These are phyloP conservation scores for Lepidocyrtinus sp. DNA, from an alignment of 2,888 invertebrate genomes.

Conservation along the genomic window DNA sequence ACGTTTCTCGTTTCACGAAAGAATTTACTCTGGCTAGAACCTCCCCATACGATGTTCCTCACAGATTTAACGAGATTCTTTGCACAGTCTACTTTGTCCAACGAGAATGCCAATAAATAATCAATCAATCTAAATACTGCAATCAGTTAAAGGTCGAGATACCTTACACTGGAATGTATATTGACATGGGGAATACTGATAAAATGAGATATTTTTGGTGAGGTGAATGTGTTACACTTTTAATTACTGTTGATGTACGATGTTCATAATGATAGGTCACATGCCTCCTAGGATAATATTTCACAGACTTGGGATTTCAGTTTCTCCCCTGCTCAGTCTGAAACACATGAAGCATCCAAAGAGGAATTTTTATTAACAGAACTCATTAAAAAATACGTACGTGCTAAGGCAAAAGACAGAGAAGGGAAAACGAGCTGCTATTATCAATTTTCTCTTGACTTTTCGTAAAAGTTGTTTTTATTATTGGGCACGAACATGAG, in stretches of 20 bases:
- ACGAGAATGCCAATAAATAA: background rate
- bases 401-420: too few relatives aligned
- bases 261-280: background rate
- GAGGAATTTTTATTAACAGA: too few relatives aligned
- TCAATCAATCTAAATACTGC: background rate
- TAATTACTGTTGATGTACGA: constrained; percentile 4
- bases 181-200: constrained; percentile 2
- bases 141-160: too few relatives aligned
- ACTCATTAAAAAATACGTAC: too few relatives aligned
- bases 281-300: background rate
- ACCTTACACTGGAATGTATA: background rate
- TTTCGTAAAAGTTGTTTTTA: constrained; percentile 1
- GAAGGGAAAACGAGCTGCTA: too few relatives aligned
- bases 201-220: background rate
- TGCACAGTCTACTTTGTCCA: too few relatives aligned
- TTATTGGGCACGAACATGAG: constrained; percentile 13
- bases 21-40: too few relatives aligned
- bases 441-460: constrained; percentile 12
- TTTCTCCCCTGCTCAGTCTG: too few relatives aligned
- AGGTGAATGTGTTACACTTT: constrained; percentile 10
- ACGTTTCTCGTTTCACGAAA: too few relatives aligned
- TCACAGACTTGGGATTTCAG: background rate
- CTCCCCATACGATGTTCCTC: too few relatives aligned
- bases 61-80: too few relatives aligned
- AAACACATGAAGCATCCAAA: too few relatives aligned